Percentiles rank a stretch among this genome's conserved stretches.
These are phyloP conservation scores for Andrena marginata DNA, from an alignment of 2,888 invertebrate genomes.

Conservation along the genomic window DNA sequence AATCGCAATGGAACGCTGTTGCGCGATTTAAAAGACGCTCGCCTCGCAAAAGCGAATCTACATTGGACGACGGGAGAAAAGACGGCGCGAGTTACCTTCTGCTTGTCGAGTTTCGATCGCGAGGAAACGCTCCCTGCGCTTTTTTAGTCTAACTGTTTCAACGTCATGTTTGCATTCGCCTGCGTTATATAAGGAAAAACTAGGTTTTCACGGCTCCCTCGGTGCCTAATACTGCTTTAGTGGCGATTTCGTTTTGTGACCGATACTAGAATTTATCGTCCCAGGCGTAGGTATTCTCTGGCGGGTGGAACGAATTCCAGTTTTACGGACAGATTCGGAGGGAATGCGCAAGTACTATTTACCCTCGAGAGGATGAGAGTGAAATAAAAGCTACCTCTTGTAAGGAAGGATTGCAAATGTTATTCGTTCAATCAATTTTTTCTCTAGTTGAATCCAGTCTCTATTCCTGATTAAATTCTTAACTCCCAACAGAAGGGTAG, in stretches of 20 bases:
- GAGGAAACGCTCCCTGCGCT: neutral
- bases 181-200: neutral
- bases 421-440: too few species aligned
- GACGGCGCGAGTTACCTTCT: neutral
- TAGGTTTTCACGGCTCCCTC: neutral
- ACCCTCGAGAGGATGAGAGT: neutral
- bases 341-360: slow-evolving; percentile 1
- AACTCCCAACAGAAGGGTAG: neutral
- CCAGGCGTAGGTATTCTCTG: neutral
- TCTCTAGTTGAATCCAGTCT: too few species aligned
- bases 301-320: neutral
- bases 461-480: neutral
- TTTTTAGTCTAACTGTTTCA: neutral
- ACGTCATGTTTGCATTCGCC: neutral
- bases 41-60: slow-evolving; percentile 18
- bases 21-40: slow-evolving; percentile 49
- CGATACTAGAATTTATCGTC: slow-evolving; percentile 32
- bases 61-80: neutral
- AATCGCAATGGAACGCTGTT: slow-evolving; percentile 34
- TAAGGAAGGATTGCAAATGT: too few species aligned
- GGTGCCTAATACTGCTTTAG: slow-evolving; percentile 19
- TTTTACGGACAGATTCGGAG: slow-evolving; percentile 13
- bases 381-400: too few species aligned
- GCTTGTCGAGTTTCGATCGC: neutral
- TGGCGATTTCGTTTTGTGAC: slow-evolving; percentile 17